phyloP scores from a whole-genome alignment of 1,140 invertebrate genomes.

The Conopomorpha cramerella region DNA sequence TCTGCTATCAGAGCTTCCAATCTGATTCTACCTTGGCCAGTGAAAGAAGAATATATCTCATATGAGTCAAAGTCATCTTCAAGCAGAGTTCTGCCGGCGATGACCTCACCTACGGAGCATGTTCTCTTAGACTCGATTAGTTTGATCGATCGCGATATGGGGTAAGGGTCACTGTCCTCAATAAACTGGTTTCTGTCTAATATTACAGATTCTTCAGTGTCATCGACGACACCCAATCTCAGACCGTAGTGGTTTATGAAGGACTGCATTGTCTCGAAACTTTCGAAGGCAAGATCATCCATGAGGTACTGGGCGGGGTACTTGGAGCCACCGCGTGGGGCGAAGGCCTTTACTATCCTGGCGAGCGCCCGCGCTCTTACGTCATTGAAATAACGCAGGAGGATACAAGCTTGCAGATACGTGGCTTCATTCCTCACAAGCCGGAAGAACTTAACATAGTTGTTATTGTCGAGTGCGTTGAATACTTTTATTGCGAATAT shows the following conservation, averaged over 20 bases:
- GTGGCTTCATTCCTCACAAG: conserved; percentile 74
- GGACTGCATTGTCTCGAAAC: conserved; percentile 61
- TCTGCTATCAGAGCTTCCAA: conserved; percentile 57
- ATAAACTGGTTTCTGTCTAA: conserved; percentile 65
- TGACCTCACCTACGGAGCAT: conserved; percentile 65
- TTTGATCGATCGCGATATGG: conserved; percentile 64
- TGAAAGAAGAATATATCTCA: conserved; percentile 70
- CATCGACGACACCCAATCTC: conserved; percentile 52
- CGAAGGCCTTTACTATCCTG: conserved; percentile 73
- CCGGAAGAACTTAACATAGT: conserved; percentile 91
- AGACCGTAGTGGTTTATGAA: conserved; percentile 70
- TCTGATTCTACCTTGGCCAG: conserved; percentile 58
- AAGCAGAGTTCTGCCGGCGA: conserved; percentile 65
- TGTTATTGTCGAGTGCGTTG: conserved; percentile 82
- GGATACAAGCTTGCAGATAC: conserved; percentile 88
- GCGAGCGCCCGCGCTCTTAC: conserved; percentile 76
- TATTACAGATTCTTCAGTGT: conserved; percentile 52
- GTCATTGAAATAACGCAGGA: conserved; percentile 89
- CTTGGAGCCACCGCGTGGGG: conserved; percentile 60
- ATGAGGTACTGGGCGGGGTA: conserved; percentile 69
- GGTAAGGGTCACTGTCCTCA: conserved; percentile 62
- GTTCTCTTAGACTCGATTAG: conserved; percentile 70
- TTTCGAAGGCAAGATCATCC: conserved; percentile 69
- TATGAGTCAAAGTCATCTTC: conserved; percentile 57
- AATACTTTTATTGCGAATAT: conserved; percentile 83